These are phyloP conservation scores for Amiota minor DNA, from an alignment of 2,888 invertebrate species.

Conservation along the genomic window DNA sequence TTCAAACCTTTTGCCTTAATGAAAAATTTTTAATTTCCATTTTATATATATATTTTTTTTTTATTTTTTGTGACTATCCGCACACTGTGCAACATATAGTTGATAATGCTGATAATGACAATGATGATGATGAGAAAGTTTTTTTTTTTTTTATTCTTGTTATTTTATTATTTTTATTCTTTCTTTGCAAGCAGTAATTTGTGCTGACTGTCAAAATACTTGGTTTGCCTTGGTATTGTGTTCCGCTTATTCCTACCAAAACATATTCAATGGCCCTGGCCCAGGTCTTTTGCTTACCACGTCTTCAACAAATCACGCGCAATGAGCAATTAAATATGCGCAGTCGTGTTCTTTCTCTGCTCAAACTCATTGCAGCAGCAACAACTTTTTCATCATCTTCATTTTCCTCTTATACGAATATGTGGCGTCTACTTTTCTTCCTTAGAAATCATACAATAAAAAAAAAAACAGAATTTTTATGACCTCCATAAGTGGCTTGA, in stretches of 20 bases:
- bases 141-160: constrained; percentile 33
- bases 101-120: background rate
- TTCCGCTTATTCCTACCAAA: too few relatives aligned
- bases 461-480: constrained; percentile 8
- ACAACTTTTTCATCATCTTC: background rate
- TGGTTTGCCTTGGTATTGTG: constrained; percentile 34
- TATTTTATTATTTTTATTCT: constrained; percentile 24
- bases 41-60: too few relatives aligned
- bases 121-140: constrained; percentile 52
- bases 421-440: constrained; percentile 1
- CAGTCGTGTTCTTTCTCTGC: constrained; percentile 53
- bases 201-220: constrained; percentile 61
- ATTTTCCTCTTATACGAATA: too few relatives aligned
- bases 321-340: constrained; percentile 65
- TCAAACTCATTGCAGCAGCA: background rate
- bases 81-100: background rate
- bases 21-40: too few relatives aligned
- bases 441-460: background rate
- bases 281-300: background rate
- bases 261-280: too few relatives aligned
- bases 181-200: constrained; percentile 47
- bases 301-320: constrained; percentile 53
- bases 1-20: too few relatives aligned
- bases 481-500: constrained; percentile 21
- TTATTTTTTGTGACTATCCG: too few relatives aligned